phyloP scores from a whole-genome alignment of 2,797 vertebrate species.

The Eupleurogrammus muticus region DNA sequence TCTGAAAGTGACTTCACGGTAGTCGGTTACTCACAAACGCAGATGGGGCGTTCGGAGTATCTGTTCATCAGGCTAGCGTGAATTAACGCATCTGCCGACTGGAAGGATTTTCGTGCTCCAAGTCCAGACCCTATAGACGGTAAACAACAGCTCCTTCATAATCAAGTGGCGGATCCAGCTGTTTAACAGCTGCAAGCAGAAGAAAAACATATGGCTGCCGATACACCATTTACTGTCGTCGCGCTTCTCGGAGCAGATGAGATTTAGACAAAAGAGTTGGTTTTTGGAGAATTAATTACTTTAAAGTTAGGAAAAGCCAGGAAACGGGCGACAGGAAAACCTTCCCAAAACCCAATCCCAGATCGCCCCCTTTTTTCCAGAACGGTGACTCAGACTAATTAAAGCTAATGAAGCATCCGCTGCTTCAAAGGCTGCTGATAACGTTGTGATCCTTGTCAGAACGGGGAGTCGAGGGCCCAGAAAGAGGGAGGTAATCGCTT shows the following conservation, averaged over 20 bases:
- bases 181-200: conserved; percentile 63
- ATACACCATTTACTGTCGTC: conserved; percentile 18
- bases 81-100: neutral
- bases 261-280: neutral
- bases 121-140: conserved; percentile 27
- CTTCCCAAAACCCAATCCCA: conserved; percentile 44
- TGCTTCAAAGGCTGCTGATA: conserved; percentile 74
- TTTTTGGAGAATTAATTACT: neutral
- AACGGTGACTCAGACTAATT: conserved; percentile 70
- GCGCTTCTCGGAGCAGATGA: conserved; percentile 22
- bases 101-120: conserved; percentile 20
- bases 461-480: conserved; percentile 38
- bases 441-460: conserved; percentile 59
- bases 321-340: conserved; percentile 51
- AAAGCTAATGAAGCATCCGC: conserved; percentile 75
- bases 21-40: conserved; percentile 10
- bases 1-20: conserved; percentile 51
- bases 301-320: conserved; percentile 16
- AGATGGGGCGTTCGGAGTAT: neutral
- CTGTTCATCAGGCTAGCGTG: too few relatives aligned
- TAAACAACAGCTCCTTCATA: conserved; percentile 62
- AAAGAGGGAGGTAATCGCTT: conserved; percentile 40
- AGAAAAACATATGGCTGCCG: conserved; percentile 48
- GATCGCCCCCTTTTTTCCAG: conserved; percentile 39
- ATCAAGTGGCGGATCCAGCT: conserved; percentile 70